These are phyloP conservation scores for Liolophura sinensis DNA, from an alignment of 1,140 invertebrate genomes.

Conservation along the genomic window DNA sequence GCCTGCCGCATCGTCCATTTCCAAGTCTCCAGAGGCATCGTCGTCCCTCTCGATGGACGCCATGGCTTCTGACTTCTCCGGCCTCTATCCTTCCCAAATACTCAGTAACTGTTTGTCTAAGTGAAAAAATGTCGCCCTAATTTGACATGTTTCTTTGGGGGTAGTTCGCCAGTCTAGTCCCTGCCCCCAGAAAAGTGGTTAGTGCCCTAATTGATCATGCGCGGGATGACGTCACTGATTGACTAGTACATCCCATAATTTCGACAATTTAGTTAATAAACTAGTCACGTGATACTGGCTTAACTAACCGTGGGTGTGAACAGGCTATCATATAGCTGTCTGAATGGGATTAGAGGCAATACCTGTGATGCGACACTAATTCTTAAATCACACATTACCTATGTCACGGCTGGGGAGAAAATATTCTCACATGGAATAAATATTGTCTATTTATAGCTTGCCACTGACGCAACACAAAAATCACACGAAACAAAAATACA, in stretches of 20 bases:
- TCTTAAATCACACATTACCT: too few relatives aligned
- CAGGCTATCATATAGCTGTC: too few relatives aligned
- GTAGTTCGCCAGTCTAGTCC: not conserved
- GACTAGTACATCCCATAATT: constrained; percentile 37
- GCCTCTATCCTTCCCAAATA: constrained; percentile 24
- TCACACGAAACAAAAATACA: too few relatives aligned
- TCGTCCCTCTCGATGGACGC: not conserved
- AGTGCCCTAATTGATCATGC: constrained; percentile 33
- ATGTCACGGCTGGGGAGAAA: too few relatives aligned
- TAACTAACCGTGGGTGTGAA: too few relatives aligned
- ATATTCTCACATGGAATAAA: too few relatives aligned
- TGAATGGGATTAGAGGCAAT: too few relatives aligned
- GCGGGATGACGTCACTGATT: constrained; percentile 43
- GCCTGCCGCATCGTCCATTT: too few relatives aligned
- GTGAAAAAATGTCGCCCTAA: not conserved
- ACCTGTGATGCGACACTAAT: too few relatives aligned
- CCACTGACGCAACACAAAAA: too few relatives aligned
- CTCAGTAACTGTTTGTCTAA: constrained; percentile 6
- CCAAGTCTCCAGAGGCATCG: not conserved
- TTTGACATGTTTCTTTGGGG: not conserved
- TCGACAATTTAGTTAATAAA: constrained; percentile 7
- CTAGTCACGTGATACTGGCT: not conserved
- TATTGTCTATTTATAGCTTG: too few relatives aligned
- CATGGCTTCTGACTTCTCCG: constrained; percentile 13
- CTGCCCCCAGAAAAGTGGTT: constrained; percentile 4